phyloP scores from a whole-genome alignment of 2,113 vertebrate species.

The Gracilinanus agilis region DNA sequence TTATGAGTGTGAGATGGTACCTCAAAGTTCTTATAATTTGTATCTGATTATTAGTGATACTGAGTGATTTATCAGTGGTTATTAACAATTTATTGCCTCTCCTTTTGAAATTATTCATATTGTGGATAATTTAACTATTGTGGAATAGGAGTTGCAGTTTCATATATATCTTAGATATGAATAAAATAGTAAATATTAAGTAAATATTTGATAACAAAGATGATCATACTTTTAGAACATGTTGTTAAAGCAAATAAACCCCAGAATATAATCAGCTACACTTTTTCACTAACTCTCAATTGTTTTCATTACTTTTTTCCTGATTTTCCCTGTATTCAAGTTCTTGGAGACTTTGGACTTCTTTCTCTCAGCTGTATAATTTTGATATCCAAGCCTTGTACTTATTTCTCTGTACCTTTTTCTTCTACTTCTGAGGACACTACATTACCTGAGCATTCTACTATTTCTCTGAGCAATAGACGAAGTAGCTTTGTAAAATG shows the following conservation, averaged over 20 bases:
- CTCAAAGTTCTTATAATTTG: too few relatives aligned
- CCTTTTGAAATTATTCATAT: too few relatives aligned
- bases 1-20: too few relatives aligned
- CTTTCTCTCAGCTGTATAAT: neutral
- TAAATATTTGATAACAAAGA: neutral
- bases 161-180: neutral
- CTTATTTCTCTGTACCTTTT: conserved; percentile 3
- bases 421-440: neutral
- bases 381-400: neutral
- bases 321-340: neutral
- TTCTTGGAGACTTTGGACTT: neutral
- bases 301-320: neutral
- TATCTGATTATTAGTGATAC: too few relatives aligned
- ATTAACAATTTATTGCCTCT: too few relatives aligned
- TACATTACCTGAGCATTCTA: neutral
- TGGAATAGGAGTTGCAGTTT: too few relatives aligned
- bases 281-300: conserved; percentile 28
- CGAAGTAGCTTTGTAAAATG: neutral
- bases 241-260: neutral
- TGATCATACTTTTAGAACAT: neutral
- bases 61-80: too few relatives aligned
- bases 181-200: neutral
- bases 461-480: neutral
- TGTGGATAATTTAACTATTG: too few relatives aligned
- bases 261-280: neutral